A percentile compares a stretch with the other conserved stretches of the same genome.
Evolutionary conservation across 2,113 vertebrate genomes (phyloP).

Genomic region (Canis aureus): DNA sequence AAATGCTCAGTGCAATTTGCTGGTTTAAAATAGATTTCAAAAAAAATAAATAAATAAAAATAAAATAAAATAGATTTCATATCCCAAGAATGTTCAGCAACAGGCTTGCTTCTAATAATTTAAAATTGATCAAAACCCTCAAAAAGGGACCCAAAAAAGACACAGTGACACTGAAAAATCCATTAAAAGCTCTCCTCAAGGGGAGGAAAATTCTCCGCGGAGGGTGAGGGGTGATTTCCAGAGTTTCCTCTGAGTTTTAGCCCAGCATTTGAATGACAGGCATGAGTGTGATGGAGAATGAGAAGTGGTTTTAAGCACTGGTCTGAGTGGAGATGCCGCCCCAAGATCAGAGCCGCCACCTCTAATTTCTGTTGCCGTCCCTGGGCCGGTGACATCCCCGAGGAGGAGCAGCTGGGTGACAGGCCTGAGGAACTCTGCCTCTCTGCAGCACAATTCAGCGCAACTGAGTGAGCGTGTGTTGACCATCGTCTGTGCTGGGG

Average conservation of each 20-base stretch:
- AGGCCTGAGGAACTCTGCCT: not conserved
- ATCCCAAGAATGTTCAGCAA: slow-evolving; percentile 12
- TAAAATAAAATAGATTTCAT: slow-evolving; percentile 27
- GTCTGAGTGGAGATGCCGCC: not conserved
- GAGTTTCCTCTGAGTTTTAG: not conserved
- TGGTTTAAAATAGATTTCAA: slow-evolving; percentile 52
- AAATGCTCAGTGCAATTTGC: not conserved
- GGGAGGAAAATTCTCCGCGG: not conserved
- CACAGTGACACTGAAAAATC: not conserved
- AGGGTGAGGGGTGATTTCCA: not conserved
- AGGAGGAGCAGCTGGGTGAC: not conserved
- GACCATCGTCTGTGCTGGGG: not conserved
- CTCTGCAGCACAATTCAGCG: not conserved
- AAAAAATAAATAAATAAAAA: too few species aligned
- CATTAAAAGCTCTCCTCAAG: not conserved
- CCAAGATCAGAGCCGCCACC: not conserved
- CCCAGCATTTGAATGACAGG: not conserved
- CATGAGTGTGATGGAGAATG: not conserved
- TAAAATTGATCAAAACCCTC: slow-evolving; percentile 51
- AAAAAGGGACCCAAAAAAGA: not conserved
- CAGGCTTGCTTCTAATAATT: not conserved
- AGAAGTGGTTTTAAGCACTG: not conserved
- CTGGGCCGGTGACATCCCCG: not conserved
- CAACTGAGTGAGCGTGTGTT: too few species aligned
- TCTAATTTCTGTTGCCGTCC: not conserved